Conservation (phyloP, 2,113 vertebrate genomes). For the Thunnus thynnus region DNA sequence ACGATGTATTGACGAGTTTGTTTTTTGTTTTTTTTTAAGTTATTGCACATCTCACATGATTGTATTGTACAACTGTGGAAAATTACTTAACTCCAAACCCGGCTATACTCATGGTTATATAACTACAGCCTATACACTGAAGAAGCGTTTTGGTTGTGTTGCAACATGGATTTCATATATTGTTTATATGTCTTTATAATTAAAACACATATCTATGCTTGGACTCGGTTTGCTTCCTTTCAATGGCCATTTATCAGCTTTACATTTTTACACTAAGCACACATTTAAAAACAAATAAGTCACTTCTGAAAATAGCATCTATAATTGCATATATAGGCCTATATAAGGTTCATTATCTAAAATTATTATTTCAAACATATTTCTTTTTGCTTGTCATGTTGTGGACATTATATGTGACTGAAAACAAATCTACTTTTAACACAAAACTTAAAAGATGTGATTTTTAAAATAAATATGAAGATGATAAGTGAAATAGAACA, state of each 20-base stretch:
- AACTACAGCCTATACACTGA: conserved; percentile 70
- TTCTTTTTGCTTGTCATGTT: background rate
- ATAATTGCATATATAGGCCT: background rate
- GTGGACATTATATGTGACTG: background rate
- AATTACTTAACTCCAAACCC: conserved; percentile 73
- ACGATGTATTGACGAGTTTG: conserved; percentile 68
- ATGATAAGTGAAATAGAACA: background rate
- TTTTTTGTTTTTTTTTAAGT: conserved; percentile 72
- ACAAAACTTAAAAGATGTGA: background rate
- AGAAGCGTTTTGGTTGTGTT: conserved; percentile 83
- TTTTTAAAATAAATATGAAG: background rate
- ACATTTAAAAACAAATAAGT: background rate
- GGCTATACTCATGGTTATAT: conserved; percentile 66
- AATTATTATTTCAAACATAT: background rate
- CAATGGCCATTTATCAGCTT: background rate
- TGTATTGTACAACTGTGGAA: conserved; percentile 86
- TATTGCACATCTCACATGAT: conserved; percentile 86
- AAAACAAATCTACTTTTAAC: background rate
- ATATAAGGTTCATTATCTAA: background rate
- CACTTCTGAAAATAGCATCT: background rate
- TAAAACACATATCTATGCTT: conserved; percentile 89
- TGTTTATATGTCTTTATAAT: conserved; percentile 96
- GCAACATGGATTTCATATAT: conserved; percentile 88
- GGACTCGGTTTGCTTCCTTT: conserved; percentile 73
- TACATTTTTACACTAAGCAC: background rate